A percentile compares a stretch with the other conserved stretches of the same genome.
phyloP scores from a whole-genome alignment of 2,797 vertebrate species.

The Perodicticus potto region DNA sequence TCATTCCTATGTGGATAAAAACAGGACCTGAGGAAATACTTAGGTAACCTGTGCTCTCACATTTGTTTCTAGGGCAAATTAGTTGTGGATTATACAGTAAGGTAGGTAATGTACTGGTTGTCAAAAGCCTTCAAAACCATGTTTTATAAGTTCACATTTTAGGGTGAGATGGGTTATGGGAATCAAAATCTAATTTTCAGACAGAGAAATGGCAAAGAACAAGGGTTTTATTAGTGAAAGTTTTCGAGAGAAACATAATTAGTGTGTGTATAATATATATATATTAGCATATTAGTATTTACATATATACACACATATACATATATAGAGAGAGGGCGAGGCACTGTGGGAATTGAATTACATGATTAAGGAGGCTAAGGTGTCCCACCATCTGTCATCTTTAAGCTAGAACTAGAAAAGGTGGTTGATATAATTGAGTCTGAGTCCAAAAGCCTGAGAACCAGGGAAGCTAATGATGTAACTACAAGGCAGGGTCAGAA shows the following conservation, averaged over 20 bases:
- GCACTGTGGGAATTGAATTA: not conserved
- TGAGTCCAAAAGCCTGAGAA: not conserved
- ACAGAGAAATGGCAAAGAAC: not conserved
- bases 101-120: not conserved
- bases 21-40: not conserved
- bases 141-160: not conserved
- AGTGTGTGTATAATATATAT: not conserved
- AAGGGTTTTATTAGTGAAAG: not conserved
- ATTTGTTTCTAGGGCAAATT: not conserved
- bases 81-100: not conserved
- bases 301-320: too few relatives aligned
- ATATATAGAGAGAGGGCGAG: not conserved
- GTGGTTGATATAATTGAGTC: not conserved
- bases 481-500: not conserved
- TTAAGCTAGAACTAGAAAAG: not conserved
- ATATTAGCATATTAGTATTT: too few relatives aligned
- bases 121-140: not conserved
- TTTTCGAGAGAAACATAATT: not conserved
- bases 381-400: not conserved
- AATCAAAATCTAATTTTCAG: not conserved
- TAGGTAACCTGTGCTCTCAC: not conserved
- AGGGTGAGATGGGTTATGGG: too few relatives aligned
- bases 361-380: not conserved
- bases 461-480: not conserved
- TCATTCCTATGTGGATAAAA: not conserved